Evolutionary conservation across 2,113 vertebrate genomes (phyloP).

Genomic region (Thunnus maccoyii): DNA sequence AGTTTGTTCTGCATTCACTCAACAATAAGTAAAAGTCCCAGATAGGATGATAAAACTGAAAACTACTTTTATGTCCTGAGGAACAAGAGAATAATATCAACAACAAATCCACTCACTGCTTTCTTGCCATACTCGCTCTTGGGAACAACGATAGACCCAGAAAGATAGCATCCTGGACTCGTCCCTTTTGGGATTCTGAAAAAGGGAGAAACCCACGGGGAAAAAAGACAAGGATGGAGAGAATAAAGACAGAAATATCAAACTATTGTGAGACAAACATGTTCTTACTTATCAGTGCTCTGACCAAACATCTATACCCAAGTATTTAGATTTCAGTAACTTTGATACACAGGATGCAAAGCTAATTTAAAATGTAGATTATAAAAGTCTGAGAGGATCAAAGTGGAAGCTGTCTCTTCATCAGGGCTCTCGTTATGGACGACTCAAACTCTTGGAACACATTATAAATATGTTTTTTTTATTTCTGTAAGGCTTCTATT

Average conservation of each 20-base stretch:
- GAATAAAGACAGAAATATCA: constrained; percentile 1
- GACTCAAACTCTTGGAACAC: not conserved
- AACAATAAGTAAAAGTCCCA: not conserved
- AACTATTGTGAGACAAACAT: not conserved
- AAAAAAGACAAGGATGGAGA: not conserved
- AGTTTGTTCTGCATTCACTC: not conserved
- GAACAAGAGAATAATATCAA: constrained; percentile 15
- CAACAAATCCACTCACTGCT: constrained; percentile 91
- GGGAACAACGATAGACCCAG: constrained; percentile 92
- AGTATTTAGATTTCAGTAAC: no score
- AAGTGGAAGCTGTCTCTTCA: no score
- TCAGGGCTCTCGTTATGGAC: no score
- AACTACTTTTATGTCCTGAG: constrained; percentile 29
- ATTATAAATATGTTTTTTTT: no score
- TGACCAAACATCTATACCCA: no score
- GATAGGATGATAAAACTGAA: not conserved
- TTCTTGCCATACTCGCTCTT: constrained; percentile 99
- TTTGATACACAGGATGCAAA: not conserved
- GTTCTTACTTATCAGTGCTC: not conserved
- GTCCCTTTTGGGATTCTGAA: constrained; percentile 95
- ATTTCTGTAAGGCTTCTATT: not conserved
- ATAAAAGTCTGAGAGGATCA: not conserved
- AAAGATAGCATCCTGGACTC: constrained; percentile 94
- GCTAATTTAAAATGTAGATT: not conserved
- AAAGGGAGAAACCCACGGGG: not conserved